Conservation (phyloP, 2,113 vertebrate species). For the Tetrax tetrax region DNA sequence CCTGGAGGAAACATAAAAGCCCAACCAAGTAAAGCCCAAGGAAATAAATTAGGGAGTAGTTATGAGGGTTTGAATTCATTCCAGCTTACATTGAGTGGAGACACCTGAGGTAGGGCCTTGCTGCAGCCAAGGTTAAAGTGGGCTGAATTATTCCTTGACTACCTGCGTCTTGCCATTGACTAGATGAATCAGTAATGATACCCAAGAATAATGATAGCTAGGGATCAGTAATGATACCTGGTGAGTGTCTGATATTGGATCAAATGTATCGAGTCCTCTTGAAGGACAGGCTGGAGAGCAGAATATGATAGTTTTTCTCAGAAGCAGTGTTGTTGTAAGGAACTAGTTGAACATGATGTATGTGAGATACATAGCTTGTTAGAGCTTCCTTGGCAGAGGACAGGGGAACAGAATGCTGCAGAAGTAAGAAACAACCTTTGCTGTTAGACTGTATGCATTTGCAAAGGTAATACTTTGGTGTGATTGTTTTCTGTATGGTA, state of each 20-base stretch:
- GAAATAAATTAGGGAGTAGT: not conserved
- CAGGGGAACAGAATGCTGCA: not conserved
- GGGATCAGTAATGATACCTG: not conserved
- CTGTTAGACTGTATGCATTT: not conserved
- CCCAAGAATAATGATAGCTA: no score
- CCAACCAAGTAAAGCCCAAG: not conserved
- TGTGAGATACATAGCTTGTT: not conserved
- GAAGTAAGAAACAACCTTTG: not conserved
- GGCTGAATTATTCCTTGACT: not conserved
- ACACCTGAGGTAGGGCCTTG: not conserved
- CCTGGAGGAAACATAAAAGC: not conserved
- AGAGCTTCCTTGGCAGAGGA: not conserved
- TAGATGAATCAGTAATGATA: not conserved
- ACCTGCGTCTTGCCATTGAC: rapidly evolving
- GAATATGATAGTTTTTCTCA: not conserved
- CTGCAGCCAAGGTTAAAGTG: not conserved
- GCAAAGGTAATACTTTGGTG: not conserved
- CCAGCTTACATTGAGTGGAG: not conserved
- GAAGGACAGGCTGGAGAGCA: not conserved
- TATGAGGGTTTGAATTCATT: not conserved
- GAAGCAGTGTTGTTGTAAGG: not conserved
- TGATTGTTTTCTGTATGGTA: not conserved
- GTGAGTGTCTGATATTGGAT: not conserved
- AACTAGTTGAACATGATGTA: not conserved
- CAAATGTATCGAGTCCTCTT: not conserved